phyloP scores from a whole-genome alignment of 2,888 invertebrate genomes.

The Megastigmus dorsalis region DNA sequence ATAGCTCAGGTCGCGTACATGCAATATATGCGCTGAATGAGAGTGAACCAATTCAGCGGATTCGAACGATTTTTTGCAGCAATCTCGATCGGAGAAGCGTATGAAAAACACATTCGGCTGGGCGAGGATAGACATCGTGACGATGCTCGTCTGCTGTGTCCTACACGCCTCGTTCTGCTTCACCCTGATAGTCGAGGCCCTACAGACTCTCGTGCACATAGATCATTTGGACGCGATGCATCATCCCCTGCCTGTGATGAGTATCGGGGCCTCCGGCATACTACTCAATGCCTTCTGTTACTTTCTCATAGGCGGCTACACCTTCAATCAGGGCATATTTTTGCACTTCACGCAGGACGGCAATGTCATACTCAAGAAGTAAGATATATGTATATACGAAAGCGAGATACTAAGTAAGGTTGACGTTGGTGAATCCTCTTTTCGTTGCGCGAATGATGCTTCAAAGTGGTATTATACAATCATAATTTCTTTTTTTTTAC shows the following conservation, averaged over 20 bases:
- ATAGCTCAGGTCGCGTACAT: no score
- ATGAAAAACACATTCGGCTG: slow-evolving; percentile 93
- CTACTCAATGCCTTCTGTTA: slow-evolving; percentile 86
- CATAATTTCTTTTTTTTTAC: no score
- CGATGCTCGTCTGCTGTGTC: slow-evolving; percentile 87
- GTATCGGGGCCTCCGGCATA: slow-evolving; percentile 83
- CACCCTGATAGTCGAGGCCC: slow-evolving; percentile 86
- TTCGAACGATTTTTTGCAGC: no score
- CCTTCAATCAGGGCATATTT: slow-evolving; percentile 83
- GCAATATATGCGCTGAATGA: no score
- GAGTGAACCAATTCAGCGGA: no score
- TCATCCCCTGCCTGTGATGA: slow-evolving; percentile 83
- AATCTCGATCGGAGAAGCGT: slow-evolving; percentile 78
- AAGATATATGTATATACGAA: no score
- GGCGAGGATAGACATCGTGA: slow-evolving; percentile 92
- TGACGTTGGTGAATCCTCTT: no score
- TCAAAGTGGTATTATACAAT: no score
- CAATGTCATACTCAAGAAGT: slow-evolving; percentile 77
- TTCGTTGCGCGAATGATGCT: no score
- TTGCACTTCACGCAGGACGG: slow-evolving; percentile 80
- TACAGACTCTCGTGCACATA: slow-evolving; percentile 87
- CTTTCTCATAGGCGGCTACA: slow-evolving; percentile 87
- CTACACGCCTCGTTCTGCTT: slow-evolving; percentile 89
- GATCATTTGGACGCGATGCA: slow-evolving; percentile 84
- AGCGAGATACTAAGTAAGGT: no score